Conservation (phyloP, 2,113 vertebrate genomes). For the Leuciscus idus region DNA sequence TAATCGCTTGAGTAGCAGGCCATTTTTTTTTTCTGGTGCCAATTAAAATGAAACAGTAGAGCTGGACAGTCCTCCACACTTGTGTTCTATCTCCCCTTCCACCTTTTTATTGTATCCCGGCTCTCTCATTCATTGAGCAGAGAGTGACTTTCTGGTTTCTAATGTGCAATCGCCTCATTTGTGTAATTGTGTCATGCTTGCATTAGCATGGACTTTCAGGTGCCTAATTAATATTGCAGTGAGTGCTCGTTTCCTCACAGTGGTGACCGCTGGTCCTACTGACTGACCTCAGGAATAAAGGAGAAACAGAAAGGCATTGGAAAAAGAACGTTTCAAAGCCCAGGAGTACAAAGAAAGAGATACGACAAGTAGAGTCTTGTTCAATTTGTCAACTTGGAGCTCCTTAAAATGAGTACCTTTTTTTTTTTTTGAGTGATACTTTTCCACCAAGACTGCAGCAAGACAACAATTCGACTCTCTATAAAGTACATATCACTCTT, state of each 20-base stretch:
- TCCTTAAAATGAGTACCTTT: not conserved
- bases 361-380: constrained; percentile 58
- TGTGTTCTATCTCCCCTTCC: not conserved
- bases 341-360: constrained; percentile 32
- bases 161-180: constrained; percentile 40
- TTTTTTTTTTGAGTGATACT: constrained; percentile 50
- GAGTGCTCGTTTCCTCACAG: not conserved
- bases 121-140: constrained; percentile 24
- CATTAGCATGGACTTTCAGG: constrained; percentile 12
- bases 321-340: constrained; percentile 23
- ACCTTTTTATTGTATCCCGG: not conserved
- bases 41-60: constrained; percentile 49
- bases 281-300: constrained; percentile 3
- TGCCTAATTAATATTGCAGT: constrained; percentile 17
- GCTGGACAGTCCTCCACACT: not conserved
- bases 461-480: constrained; percentile 13
- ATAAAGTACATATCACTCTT: constrained; percentile 30
- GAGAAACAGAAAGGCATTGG: not conserved
- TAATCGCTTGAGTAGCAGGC: constrained; percentile 1
- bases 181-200: constrained; percentile 42
- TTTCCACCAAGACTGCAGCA: not conserved
- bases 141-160: constrained; percentile 23
- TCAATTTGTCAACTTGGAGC: constrained; percentile 61
- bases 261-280: not conserved
- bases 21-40: constrained; percentile 19